phyloP scores from a whole-genome alignment of 2,797 vertebrate species.

The Gastrophryne carolinensis region DNA sequence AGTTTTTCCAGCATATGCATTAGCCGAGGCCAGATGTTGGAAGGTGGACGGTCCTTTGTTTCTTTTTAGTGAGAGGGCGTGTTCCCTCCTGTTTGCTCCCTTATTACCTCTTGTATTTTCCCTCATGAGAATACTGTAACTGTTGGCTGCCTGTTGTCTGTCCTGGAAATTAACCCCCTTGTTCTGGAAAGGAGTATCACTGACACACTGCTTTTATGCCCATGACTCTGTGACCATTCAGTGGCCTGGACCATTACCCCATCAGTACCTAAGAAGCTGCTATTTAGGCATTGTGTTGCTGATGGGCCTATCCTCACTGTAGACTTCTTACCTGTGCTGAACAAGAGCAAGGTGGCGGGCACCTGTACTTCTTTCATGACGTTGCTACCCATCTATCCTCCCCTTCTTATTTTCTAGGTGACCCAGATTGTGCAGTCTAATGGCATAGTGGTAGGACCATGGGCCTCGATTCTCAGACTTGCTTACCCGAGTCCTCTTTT shows the following conservation, averaged over 20 bases:
- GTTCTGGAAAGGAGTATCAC: constrained; percentile 26
- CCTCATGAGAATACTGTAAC: constrained; percentile 23
- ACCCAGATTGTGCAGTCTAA: constrained; percentile 26
- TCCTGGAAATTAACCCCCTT: constrained; percentile 23
- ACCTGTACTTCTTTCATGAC: not conserved
- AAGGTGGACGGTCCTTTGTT: constrained; percentile 8
- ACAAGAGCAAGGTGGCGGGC: constrained; percentile 9
- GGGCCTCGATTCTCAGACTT: constrained; percentile 31
- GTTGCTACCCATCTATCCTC: not conserved
- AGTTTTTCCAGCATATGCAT: constrained; percentile 21
- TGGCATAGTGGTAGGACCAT: constrained; percentile 37
- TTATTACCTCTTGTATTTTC: constrained; percentile 25
- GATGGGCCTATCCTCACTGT: constrained; percentile 20
- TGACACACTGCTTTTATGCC: not conserved
- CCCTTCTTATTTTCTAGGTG: constrained; percentile 34
- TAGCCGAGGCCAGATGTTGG: constrained; percentile 14
- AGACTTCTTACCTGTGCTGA: constrained; percentile 21
- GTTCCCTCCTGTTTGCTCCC: constrained; percentile 6
- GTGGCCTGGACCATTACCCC: constrained; percentile 19
- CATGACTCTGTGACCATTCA: not conserved
- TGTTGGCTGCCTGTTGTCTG: constrained; percentile 34
- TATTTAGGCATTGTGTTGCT: not conserved
- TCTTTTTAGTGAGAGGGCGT: constrained; percentile 8
- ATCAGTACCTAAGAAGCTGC: constrained; percentile 14
- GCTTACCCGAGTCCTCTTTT: constrained; percentile 40